A percentile compares a stretch with the other conserved stretches of the same genome.
phyloP scores from a whole-genome alignment of 2,797 vertebrate species.

The Urosaurus nigricauda region DNA sequence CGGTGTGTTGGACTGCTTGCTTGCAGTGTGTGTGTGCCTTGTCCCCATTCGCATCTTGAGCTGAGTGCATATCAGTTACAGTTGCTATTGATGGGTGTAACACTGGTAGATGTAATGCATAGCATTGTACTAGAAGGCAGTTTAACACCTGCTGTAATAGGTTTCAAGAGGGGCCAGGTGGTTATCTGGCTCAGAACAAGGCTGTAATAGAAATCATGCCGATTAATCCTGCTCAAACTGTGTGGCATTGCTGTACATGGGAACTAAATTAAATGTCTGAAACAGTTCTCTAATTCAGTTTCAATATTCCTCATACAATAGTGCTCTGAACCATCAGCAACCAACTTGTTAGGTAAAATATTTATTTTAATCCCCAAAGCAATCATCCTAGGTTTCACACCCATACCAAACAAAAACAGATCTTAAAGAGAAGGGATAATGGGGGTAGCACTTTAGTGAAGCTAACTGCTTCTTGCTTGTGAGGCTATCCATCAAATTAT shows the following conservation, averaged over 20 bases:
- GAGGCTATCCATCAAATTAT: constrained; percentile 63
- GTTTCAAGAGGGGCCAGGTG: constrained; percentile 60
- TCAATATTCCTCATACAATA: constrained; percentile 62
- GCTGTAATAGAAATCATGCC: constrained; percentile 63
- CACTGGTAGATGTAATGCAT: neutral
- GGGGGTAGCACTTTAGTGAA: constrained; percentile 32
- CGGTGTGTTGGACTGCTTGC: too few species aligned
- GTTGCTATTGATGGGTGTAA: neutral
- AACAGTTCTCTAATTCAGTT: constrained; percentile 68
- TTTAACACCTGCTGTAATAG: constrained; percentile 50
- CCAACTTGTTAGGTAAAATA: constrained; percentile 49
- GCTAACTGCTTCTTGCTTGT: constrained; percentile 49
- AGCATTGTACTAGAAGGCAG: neutral
- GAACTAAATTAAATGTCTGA: constrained; percentile 74
- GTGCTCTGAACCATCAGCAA: constrained; percentile 65
- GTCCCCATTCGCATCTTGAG: neutral
- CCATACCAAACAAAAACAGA: constrained; percentile 3
- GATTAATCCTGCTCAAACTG: constrained; percentile 71
- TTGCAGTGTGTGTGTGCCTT: neutral
- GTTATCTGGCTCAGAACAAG: constrained; percentile 59
- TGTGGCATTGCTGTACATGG: constrained; percentile 65
- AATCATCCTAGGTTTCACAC: constrained; percentile 26
- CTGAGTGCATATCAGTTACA: neutral
- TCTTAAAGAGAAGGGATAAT: neutral
- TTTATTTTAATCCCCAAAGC: constrained; percentile 48